Evolutionary conservation across 2,113 vertebrate genomes (phyloP).

Genomic region (Erinaceus europaeus): DNA sequence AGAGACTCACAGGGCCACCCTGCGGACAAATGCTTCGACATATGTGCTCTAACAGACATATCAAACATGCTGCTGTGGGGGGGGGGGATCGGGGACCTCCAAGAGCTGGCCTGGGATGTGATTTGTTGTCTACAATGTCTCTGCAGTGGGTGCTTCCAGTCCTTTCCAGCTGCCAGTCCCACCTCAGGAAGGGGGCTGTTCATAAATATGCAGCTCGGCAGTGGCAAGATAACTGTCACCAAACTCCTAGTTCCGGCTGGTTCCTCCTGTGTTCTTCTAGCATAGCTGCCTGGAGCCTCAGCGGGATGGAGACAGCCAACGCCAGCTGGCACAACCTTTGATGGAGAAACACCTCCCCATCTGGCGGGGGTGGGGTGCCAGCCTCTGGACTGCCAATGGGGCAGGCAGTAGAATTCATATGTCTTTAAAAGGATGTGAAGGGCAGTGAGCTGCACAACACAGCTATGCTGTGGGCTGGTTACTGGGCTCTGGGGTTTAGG

Average conservation of each 20-base stretch:
- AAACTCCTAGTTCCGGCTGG: background rate
- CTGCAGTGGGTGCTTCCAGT: too few species aligned
- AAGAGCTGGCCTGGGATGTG: too few species aligned
- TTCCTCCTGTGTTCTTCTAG: background rate
- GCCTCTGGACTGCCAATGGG: background rate
- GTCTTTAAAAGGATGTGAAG: constrained; percentile 59
- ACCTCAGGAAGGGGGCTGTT: background rate
- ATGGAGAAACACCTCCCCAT: background rate
- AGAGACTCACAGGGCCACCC: background rate
- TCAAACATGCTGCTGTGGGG: too few species aligned
- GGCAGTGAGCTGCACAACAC: background rate
- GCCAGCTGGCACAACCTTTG: too few species aligned
- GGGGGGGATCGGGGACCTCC: too few species aligned
- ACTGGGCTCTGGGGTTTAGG: background rate
- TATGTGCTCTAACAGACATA: background rate
- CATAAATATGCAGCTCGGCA: background rate
- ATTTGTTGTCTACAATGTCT: too few species aligned
- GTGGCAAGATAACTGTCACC: constrained; percentile 5
- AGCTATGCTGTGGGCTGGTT: too few species aligned
- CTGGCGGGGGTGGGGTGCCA: background rate
- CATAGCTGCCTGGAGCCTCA: background rate
- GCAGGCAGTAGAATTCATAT: background rate
- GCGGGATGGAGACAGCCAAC: too few species aligned
- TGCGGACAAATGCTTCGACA: fast-evolving
- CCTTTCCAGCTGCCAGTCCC: background rate